Percentiles rank a stretch among this genome's conserved stretches.
These are phyloP conservation scores for Erebia ligea DNA, from an alignment of 2,888 invertebrate species.

Conservation along the genomic window DNA sequence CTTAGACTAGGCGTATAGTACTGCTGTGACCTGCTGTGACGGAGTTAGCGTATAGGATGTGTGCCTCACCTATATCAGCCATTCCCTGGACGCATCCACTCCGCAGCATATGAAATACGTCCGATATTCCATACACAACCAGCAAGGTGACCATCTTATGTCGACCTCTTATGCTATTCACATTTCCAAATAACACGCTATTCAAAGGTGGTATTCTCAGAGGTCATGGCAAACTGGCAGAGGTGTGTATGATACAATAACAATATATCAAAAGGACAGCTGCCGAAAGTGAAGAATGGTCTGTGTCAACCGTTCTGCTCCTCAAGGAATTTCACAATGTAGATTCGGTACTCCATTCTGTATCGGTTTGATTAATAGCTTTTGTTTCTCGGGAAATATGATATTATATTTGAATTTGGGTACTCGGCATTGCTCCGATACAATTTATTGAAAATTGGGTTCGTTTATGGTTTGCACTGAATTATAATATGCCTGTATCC, in stretches of 20 bases:
- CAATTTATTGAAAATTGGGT: conserved; percentile 27
- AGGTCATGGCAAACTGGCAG: conserved; percentile 43
- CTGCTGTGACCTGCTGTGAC: conserved; percentile 8
- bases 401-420: conserved; percentile 27
- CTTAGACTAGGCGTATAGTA: no score
- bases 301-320: conserved; percentile 46
- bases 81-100: conserved; percentile 44
- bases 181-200: not conserved
- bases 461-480: conserved; percentile 16
- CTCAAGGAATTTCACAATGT: conserved; percentile 48
- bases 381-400: conserved; percentile 29
- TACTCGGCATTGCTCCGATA: conserved; percentile 12
- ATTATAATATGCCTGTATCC: not conserved
- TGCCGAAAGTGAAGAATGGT: conserved; percentile 63
- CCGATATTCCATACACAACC: conserved; percentile 43
- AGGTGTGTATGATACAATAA: conserved; percentile 54
- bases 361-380: conserved; percentile 30
- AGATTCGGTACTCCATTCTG: conserved; percentile 28
- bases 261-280: conserved; percentile 61
- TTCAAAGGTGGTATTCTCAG: conserved; percentile 24
- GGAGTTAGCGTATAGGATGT: conserved; percentile 28
- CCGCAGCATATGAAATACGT: conserved; percentile 50
- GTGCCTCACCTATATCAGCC: conserved; percentile 39
- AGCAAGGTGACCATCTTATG: conserved; percentile 41
- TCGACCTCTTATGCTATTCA: conserved; percentile 27